Conservation (phyloP, 2,113 vertebrate species). For the Toxostoma redivivum region DNA sequence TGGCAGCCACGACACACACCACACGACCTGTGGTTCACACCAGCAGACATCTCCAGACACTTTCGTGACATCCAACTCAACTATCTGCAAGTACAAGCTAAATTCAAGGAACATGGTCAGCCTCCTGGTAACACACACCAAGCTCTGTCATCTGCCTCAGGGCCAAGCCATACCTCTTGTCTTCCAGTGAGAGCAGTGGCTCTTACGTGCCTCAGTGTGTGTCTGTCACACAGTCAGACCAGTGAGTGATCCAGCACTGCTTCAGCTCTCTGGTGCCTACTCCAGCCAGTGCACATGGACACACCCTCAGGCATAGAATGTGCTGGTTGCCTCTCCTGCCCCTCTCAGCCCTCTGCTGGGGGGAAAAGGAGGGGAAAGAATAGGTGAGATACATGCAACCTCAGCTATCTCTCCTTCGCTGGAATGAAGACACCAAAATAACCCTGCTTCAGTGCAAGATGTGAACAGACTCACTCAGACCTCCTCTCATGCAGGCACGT, state of each 20-base stretch:
- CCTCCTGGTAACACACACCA: not conserved
- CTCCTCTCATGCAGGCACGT: not conserved
- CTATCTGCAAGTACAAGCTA: not conserved
- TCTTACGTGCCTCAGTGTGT: not conserved
- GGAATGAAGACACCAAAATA: not conserved
- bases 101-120: not conserved
- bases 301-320: fast-evolving
- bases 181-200: not conserved
- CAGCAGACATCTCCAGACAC: not conserved
- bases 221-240: not conserved
- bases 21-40: not conserved
- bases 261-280: not conserved
- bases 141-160: not conserved
- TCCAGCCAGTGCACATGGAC: not conserved
- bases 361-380: not conserved
- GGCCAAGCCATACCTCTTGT: not conserved
- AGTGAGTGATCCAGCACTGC: not conserved
- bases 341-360: not conserved
- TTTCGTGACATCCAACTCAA: not conserved
- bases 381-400: not conserved
- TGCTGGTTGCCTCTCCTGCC: not conserved
- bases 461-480: not conserved
- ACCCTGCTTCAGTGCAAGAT: not conserved
- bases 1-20: not conserved
- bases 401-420: not conserved